These are phyloP conservation scores for Paracanthobrama guichenoti DNA, from an alignment of 2,113 vertebrate species.

Conservation along the genomic window DNA sequence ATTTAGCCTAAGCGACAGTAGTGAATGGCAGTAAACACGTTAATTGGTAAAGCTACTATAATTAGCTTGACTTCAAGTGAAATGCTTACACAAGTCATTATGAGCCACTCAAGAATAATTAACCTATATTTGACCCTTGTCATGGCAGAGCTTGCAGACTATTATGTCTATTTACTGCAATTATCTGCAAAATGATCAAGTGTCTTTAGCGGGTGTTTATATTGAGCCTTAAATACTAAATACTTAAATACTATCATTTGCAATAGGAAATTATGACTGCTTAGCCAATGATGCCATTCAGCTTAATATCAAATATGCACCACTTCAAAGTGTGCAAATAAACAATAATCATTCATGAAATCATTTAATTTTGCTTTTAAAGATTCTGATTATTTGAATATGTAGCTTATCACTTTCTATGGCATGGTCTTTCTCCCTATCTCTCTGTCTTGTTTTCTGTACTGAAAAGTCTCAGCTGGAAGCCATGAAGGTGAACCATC, in stretches of 20 bases:
- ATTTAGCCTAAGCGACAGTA: neutral
- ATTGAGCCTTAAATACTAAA: neutral
- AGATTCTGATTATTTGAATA: neutral
- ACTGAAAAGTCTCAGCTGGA: constrained; percentile 77
- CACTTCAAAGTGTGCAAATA: neutral
- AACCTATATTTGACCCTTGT: neutral
- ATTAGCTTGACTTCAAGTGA: constrained; percentile 18
- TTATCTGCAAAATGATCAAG: neutral
- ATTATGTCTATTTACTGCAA: neutral
- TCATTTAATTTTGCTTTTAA: neutral
- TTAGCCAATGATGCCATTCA: neutral
- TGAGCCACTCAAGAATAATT: neutral
- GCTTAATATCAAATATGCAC: neutral
- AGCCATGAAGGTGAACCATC: constrained; percentile 72
- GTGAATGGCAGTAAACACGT: neutral
- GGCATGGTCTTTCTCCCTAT: neutral
- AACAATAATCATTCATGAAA: neutral
- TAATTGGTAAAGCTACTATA: neutral
- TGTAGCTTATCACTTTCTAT: neutral
- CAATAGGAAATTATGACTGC: neutral
- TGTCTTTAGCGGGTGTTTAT: neutral
- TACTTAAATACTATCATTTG: neutral
- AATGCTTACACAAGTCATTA: neutral
- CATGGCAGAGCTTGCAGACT: neutral
- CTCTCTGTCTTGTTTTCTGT: neutral